Percentiles rank a stretch among this genome's conserved stretches.
Evolutionary conservation across 2,888 invertebrate genomes (phyloP).

Genomic region (Argyresthia albistria): DNA sequence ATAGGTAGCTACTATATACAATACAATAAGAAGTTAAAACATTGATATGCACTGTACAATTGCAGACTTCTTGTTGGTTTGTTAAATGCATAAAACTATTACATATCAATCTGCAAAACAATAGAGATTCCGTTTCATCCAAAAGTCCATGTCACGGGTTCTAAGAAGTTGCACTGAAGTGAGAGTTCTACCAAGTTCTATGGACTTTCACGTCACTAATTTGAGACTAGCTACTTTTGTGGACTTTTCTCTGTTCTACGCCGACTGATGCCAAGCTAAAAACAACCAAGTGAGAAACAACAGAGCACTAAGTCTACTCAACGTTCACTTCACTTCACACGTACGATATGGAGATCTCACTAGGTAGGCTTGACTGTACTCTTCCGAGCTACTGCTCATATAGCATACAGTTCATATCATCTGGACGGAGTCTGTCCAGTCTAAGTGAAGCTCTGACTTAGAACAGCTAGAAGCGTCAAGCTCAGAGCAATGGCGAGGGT

Average conservation of each 20-base stretch:
- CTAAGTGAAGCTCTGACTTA: slow-evolving; percentile 27
- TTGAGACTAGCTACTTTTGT: slow-evolving; percentile 11
- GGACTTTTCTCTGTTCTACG: slow-evolving; percentile 7
- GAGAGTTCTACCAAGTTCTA: neutral
- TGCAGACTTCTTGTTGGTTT: slow-evolving; percentile 32
- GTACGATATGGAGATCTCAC: slow-evolving; percentile 1
- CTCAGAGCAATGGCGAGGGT: neutral
- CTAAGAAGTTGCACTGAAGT: neutral
- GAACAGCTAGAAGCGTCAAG: neutral
- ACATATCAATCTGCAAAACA: slow-evolving; percentile 8
- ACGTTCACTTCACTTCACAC: neutral
- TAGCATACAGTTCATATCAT: neutral
- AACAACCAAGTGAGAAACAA: slow-evolving; percentile 1
- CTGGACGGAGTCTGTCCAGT: neutral
- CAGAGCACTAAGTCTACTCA: neutral
- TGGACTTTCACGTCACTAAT: slow-evolving; percentile 3
- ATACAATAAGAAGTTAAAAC: slow-evolving; percentile 37
- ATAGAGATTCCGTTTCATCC: slow-evolving; percentile 7
- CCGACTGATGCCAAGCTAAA: neutral
- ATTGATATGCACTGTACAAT: slow-evolving; percentile 60
- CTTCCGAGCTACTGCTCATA: neutral
- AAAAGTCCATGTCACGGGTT: neutral
- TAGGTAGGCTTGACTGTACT: neutral
- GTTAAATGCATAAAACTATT: slow-evolving; percentile 26
- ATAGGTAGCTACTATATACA: slow-evolving; percentile 41